Evolutionary conservation across 2,797 vertebrate species (phyloP), one percentile per base, ranked within the genome.

Genomic region (Cyclopterus lumpus): DNA sequence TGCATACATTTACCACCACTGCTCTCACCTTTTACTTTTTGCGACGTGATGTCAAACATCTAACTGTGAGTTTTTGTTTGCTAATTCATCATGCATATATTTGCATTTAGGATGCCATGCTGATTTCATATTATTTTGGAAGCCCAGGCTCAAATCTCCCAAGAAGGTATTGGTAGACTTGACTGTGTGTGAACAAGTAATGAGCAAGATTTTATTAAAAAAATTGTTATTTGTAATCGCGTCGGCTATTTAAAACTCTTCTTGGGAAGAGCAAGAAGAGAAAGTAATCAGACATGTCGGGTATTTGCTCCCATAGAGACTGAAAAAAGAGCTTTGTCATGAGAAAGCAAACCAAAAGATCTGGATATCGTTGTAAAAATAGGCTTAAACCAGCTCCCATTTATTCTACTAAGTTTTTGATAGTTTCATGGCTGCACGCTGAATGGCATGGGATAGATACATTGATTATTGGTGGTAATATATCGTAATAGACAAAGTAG

Each of bases 11-110:
- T n/a, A 72, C 59, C 64, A 73, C 42, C 38, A 26, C 5, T 16
- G 10, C 49, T 82, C 64, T n/a, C 46, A 53, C 42, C 5, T n/a
- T 82, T 67, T 32, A 49, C 57, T 63, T 71, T 79, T 61, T 34
- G 6, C 38, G 1, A 22, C 15, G 9, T 24, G 9, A 55, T 58
- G 53, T 81, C 54, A 77, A 69, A 73, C 11, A 53, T 38, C 58
- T 48, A 26, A 65, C 49, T 62, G n/a, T n/a, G 71, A 53, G 54
- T 32, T 60, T 42, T 73, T 48, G 48, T 49, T 66, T 8, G 20
- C 54, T 67, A 16, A 22, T 68, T 51, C 76, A 75, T 54, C 51
- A 73, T 40, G 46, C 63, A 70, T 55, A 71, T 10, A 83, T 80
- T 74, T 73, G 20, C 63, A 74, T 75, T 75, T 8, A 30, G 63